A percentile compares a stretch with the other conserved stretches of the same genome.
Evolutionary conservation across 2,113 vertebrate species (phyloP).

Genomic region (Sturnira hondurensis): DNA sequence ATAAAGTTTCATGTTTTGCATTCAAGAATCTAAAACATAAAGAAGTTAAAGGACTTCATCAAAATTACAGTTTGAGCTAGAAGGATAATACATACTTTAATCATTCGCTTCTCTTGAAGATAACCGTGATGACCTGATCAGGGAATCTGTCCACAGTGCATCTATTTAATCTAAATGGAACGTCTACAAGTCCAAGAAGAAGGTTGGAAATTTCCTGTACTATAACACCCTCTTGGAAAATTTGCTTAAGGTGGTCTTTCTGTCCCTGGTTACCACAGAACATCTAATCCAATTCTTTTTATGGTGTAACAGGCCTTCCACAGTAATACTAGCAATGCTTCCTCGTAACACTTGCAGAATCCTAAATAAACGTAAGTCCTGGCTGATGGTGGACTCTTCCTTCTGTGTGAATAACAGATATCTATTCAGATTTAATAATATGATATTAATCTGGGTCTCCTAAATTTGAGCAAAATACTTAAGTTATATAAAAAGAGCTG

Average conservation of each 20-base stretch:
- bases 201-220: background rate
- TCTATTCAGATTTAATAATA: background rate
- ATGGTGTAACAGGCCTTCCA: background rate
- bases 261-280: background rate
- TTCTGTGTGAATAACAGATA: background rate
- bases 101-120: background rate
- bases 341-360: background rate
- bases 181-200: background rate
- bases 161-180: background rate
- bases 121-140: background rate
- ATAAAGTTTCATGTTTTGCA: background rate
- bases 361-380: background rate
- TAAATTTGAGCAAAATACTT: background rate
- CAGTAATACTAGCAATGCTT: background rate
- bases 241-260: background rate
- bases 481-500: conserved; percentile 15
- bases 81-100: background rate
- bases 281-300: background rate
- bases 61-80: conserved; percentile 1
- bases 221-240: background rate
- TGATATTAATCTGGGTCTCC: background rate
- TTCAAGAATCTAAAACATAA: conserved; percentile 6
- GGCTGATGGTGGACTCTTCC: background rate
- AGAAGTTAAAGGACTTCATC: background rate
- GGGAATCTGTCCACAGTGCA: background rate